Conservation (phyloP, 2,888 invertebrate species). For the Chaetoderma sp. region DNA sequence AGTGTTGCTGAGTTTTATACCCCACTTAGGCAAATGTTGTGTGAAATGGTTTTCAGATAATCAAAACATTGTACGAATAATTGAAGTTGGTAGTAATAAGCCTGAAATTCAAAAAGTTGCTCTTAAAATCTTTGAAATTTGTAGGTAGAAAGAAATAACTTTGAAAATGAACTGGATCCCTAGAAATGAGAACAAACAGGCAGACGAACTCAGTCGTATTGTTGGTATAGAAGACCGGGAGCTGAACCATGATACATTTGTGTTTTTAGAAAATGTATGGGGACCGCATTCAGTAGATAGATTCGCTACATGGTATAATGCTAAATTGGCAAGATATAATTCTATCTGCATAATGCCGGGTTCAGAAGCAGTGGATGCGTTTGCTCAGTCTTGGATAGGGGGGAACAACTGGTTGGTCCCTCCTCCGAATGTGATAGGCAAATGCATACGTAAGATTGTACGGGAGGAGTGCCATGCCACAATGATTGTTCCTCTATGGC, state of each 20-base stretch:
- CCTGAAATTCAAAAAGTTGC: slow-evolving; percentile 6
- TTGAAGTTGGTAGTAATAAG: slow-evolving; percentile 13
- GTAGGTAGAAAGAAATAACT: neutral
- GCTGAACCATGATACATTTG: neutral
- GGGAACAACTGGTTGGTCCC: slow-evolving; percentile 20
- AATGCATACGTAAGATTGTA: no score
- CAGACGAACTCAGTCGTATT: slow-evolving; percentile 7
- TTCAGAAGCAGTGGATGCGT: slow-evolving; percentile 3
- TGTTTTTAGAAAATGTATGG: slow-evolving; percentile 5
- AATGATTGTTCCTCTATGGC: no score
- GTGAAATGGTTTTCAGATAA: slow-evolving; percentile 15
- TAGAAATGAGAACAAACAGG: neutral
- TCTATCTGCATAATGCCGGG: slow-evolving; percentile 5
- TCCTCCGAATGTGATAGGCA: no score
- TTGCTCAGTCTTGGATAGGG: slow-evolving; percentile 2
- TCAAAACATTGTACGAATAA: slow-evolving; percentile 1
- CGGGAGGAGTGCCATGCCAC: no score
- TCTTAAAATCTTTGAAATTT: neutral
- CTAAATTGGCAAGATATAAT: slow-evolving; percentile 9
- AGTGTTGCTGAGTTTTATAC: neutral
- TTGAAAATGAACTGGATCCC: slow-evolving; percentile 9
- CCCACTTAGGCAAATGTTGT: neutral
- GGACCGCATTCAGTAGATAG: slow-evolving; percentile 11
- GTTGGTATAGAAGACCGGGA: slow-evolving; percentile 16
- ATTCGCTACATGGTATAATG: slow-evolving; percentile 15